Evolutionary conservation across 1,140 invertebrate species (phyloP), one percentile per base, ranked within the genome.

Genomic region (Hyphantria cunea): DNA sequence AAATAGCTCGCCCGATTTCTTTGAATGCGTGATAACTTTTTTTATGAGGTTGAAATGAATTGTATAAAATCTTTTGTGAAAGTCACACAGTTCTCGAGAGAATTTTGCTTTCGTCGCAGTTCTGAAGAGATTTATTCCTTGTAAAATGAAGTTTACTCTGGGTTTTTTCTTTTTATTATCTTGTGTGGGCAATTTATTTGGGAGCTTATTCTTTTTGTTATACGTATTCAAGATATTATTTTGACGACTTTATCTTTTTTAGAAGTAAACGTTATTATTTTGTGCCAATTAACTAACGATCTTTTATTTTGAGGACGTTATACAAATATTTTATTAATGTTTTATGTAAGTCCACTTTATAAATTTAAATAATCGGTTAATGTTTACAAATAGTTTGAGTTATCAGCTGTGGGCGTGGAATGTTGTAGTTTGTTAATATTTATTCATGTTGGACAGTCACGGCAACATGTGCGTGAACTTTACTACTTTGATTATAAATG

Each of bases 31-130:
- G 80, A 82, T 84, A 86, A 86, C 78, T 84, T 87, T 86, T 56
- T 86, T 85, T 87, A 85, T 83, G 78, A 80, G 76, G 77, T 74
- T 74, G 76, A 82, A 86, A 84, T 84, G 80, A 82, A 86, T 84
- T 84, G 77, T 84, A 82, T 80, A 80, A 84, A 84, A 81, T 78
- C 74, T 82, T 81, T 80, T 79, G 73, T 80, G 72, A 70, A 72
- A 80, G 70, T 76, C 80, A 78, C 72, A 84, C 82, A 86, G 72
- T 82, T 77, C 75, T 80, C 72, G 67, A 64, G 69, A 78, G 75
- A 78, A 77, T 80, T 77, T 76, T 78, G 73, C 79, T 83, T 80
- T 79, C 69, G 64, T 77, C 77, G 76, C 76, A 74, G 45, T 76
- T 50, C 66, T 70, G 59, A 68, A 71, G 70, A 72, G 74, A 78